A percentile compares a stretch with the other conserved stretches of the same genome.
Conservation (phyloP, 2,888 invertebrate genomes). For the Chaetoderma sp. region DNA sequence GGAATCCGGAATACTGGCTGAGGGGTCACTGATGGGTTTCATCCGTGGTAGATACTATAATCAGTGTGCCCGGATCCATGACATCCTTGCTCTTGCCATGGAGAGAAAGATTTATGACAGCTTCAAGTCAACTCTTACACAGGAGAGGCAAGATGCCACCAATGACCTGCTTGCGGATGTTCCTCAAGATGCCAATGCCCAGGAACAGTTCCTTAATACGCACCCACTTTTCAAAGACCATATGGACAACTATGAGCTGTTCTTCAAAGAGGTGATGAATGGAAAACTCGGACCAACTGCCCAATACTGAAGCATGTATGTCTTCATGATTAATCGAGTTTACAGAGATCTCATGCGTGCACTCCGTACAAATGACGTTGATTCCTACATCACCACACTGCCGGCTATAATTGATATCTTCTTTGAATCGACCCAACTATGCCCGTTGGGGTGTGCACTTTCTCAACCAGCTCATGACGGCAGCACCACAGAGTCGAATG, state of each 20-base stretch:
- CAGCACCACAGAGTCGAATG: slow-evolving; percentile 3
- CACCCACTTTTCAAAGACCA: neutral
- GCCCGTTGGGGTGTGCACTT: slow-evolving; percentile 19
- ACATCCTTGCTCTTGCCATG: no score
- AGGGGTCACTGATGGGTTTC: no score
- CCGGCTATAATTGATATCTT: slow-evolving; percentile 13
- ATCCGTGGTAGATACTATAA: slow-evolving; percentile 27
- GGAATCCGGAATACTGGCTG: slow-evolving; percentile 25
- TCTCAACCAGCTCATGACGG: slow-evolving; percentile 15
- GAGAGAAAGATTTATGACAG: slow-evolving; percentile 10
- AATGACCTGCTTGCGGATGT: neutral
- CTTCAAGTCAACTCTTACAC: no score
- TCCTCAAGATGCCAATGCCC: no score
- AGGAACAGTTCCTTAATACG: neutral
- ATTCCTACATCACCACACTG: slow-evolving; percentile 10
- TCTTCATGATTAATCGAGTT: slow-evolving; percentile 22
- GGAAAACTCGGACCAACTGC: slow-evolving; percentile 18
- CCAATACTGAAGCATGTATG: slow-evolving; percentile 19
- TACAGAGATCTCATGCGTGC: slow-evolving; percentile 13
- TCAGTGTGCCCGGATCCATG: slow-evolving; percentile 15
- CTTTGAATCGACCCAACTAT: slow-evolving; percentile 26
- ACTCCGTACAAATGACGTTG: slow-evolving; percentile 19
- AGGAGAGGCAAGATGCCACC: neutral
- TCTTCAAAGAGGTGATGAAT: no score
- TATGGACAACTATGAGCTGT: neutral